phyloP scores from a whole-genome alignment of 2,113 vertebrate genomes.

The Nansenia antarctica region DNA sequence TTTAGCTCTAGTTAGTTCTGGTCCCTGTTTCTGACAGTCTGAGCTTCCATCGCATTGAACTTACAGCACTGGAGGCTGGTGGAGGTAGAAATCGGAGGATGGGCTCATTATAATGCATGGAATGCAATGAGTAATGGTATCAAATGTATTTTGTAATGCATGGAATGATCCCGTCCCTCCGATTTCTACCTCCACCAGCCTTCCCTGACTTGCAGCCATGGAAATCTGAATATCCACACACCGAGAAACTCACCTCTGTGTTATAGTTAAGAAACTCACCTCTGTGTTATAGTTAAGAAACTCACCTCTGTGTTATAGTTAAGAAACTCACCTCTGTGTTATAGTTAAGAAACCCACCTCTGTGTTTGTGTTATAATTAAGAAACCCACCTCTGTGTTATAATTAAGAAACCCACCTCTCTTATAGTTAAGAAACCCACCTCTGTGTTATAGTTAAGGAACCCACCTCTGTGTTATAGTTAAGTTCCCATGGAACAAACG shows the following conservation, averaged over 20 bases:
- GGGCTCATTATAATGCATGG: too few relatives aligned
- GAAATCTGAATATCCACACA: conserved; percentile 25
- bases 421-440: conserved; percentile 9
- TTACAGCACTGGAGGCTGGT: too few relatives aligned
- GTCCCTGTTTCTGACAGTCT: conserved; percentile 62
- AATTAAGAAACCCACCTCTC: conserved; percentile 17
- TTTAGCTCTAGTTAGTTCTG: conserved; percentile 65
- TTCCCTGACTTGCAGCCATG: conserved; percentile 35
- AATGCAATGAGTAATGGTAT: too few relatives aligned
- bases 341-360: conserved; percentile 12
- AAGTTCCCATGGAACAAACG: conserved; percentile 24
- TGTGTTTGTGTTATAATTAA: too few relatives aligned
- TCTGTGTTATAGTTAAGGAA: conserved; percentile 22
- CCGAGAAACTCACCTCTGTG: neutral
- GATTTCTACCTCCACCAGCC: too few relatives aligned
- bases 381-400: too few relatives aligned
- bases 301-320: too few relatives aligned
- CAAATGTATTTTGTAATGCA: too few relatives aligned
- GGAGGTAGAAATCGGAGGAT: too few relatives aligned
- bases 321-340: too few relatives aligned
- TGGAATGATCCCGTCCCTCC: too few relatives aligned
- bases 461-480: conserved; percentile 14
- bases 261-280: too few relatives aligned
- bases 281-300: conserved; percentile 28
- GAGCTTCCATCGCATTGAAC: conserved; percentile 52